Evolutionary conservation across 2,888 invertebrate species (phyloP), one percentile per base, ranked within the genome.

Genomic region (Laothoe populi): DNA sequence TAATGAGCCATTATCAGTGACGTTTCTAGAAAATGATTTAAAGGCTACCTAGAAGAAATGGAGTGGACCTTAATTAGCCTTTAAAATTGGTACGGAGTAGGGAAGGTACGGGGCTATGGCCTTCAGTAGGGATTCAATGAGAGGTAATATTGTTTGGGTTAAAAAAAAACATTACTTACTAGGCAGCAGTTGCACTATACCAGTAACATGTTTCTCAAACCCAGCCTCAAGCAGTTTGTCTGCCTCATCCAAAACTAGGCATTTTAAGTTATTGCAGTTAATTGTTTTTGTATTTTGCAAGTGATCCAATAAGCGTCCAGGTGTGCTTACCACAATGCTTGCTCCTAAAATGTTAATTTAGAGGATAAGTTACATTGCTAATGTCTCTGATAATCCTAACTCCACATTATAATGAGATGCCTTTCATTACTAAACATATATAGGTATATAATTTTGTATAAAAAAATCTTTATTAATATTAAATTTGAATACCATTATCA

Each of bases 171-270:
- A 2, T 1, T 21, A 82, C 86, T 81, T 63, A 91, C 91, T 84
- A 76, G 99, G 99, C 68, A 99, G 88, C 67, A 98, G 90, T 75
- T 96, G 95, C 24, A 99, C 94, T 67, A 99, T 99, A 83, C 98
- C 97, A 64, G 96, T 97, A 83, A 99, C 94, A 82, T 99, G 98
- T 82, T 98, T 97, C 83, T 99, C 98, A 88, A 99, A 99, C 35
- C 99, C 99, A 79, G 98, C 96, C 83, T 99, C 98, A 62, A 99
- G 92, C 71, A 99, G 96, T 77, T 98, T 95, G 91, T 99, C 99
- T 35, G 99, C 99, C 90, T 99, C 99, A 86, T 99, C 99, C 75
- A 99, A 96, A 24, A 99, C 94, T 45, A 99, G 90, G 83, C 97
- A 98, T 80, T 98, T 97, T 3, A 99, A 91, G 88, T 98, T 98